phyloP scores from a whole-genome alignment of 2,888 invertebrate genomes.

The Punctoribates punctum region DNA sequence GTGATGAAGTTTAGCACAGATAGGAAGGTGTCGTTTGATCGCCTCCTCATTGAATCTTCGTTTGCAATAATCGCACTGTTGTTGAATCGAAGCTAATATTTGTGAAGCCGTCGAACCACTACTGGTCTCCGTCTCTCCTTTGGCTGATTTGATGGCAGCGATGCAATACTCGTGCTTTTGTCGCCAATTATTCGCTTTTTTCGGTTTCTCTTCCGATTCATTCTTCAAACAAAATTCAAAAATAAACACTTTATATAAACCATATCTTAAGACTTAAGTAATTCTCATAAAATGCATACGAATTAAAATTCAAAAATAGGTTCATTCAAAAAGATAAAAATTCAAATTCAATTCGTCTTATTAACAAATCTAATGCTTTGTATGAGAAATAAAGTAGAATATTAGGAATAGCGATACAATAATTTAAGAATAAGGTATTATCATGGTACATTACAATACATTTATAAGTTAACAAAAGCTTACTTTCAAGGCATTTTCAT shows the following conservation, averaged over 20 bases:
- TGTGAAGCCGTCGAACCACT: constrained; percentile 2
- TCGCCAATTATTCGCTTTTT: too few relatives aligned
- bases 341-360: too few relatives aligned
- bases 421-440: too few relatives aligned
- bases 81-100: constrained; percentile 1
- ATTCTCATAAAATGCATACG: too few relatives aligned
- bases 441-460: too few relatives aligned
- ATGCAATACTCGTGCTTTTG: constrained; percentile 17
- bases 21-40: constrained; percentile 25
- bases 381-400: too few relatives aligned
- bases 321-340: too few relatives aligned
- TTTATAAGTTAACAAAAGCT: neutral
- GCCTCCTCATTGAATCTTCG: constrained; percentile 17
- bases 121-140: neutral
- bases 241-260: too few relatives aligned
- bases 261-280: too few relatives aligned
- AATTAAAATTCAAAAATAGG: too few relatives aligned
- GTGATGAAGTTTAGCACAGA: constrained; percentile 22
- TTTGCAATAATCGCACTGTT: constrained; percentile 29
- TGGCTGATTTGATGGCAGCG: neutral
- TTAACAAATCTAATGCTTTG: neutral
- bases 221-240: neutral
- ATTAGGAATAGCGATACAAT: too few relatives aligned
- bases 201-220: neutral
- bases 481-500: neutral